phyloP scores from a whole-genome alignment of 1,140 invertebrate genomes.

The Drosophila littoralis region DNA sequence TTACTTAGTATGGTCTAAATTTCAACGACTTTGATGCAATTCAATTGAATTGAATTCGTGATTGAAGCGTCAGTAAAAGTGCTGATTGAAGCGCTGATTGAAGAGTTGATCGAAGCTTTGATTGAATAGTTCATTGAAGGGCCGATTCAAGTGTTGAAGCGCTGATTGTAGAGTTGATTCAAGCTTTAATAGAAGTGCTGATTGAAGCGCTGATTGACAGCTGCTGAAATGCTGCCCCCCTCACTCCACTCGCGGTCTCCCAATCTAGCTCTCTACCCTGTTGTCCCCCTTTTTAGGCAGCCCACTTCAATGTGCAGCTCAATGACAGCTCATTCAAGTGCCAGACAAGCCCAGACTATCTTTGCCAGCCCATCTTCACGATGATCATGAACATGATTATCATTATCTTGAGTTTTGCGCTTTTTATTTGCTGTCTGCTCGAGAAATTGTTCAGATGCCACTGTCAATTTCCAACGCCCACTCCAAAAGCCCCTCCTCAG shows the following conservation, averaged over 20 bases:
- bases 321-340: constrained; percentile 44
- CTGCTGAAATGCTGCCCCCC: too few relatives aligned
- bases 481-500: not conserved
- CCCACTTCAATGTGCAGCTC: constrained; percentile 20
- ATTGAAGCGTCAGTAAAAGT: not conserved
- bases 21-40: not conserved
- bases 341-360: constrained; percentile 31
- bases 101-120: not conserved
- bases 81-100: constrained; percentile 1
- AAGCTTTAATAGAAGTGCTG: too few relatives aligned
- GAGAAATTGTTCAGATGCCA: constrained; percentile 78
- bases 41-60: constrained; percentile 32
- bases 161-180: too few relatives aligned
- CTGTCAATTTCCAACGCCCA: constrained; percentile 30
- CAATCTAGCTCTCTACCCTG: too few relatives aligned
- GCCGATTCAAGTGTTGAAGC: too few relatives aligned
- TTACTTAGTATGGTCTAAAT: not conserved
- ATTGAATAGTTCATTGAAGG: too few relatives aligned
- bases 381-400: constrained; percentile 20
- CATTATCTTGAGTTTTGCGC: constrained; percentile 32
- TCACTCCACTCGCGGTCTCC: too few relatives aligned
- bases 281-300: not conserved
- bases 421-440: constrained; percentile 66
- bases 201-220: too few relatives aligned
- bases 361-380: constrained; percentile 26